Conservation (phyloP, 2,888 invertebrate species). For the Panzeria rudis region DNA sequence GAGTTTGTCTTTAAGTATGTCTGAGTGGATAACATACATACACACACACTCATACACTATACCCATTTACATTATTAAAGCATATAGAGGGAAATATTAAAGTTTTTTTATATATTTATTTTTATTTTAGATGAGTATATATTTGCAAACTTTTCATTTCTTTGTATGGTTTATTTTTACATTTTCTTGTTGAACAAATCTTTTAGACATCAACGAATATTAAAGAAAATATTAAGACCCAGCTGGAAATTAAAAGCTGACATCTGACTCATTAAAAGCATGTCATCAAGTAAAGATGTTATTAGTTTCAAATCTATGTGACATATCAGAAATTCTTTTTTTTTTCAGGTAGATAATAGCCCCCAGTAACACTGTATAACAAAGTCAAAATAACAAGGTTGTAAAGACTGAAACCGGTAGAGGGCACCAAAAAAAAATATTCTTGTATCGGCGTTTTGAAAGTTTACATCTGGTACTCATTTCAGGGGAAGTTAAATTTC, state of each 20-base stretch:
- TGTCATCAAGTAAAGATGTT: background rate
- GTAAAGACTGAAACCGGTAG: no score
- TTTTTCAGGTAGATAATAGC: no score
- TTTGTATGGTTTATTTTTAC: slow-evolving; percentile 15
- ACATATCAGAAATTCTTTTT: background rate
- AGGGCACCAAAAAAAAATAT: no score
- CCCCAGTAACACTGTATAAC: no score
- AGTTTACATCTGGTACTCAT: no score
- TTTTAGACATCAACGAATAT: slow-evolving; percentile 41
- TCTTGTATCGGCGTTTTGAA: no score
- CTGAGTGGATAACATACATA: slow-evolving; percentile 62
- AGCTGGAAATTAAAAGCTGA: slow-evolving; percentile 13
- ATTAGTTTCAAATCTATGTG: background rate
- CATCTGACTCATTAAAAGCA: background rate
- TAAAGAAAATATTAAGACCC: slow-evolving; percentile 18
- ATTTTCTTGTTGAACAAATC: slow-evolving; percentile 46
- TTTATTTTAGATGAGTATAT: slow-evolving; percentile 4
- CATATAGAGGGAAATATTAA: slow-evolving; percentile 2
- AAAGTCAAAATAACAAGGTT: no score
- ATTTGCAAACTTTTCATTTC: slow-evolving; percentile 29
- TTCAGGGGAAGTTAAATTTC: no score
- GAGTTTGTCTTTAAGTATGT: slow-evolving; percentile 67
- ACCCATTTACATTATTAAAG: background rate
- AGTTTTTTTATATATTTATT: slow-evolving; percentile 9
- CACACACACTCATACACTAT: background rate